Evolutionary conservation across 2,113 vertebrate genomes (phyloP), one percentile per base, ranked within the genome.

Genomic region (Melanostigma gelatinosum): DNA sequence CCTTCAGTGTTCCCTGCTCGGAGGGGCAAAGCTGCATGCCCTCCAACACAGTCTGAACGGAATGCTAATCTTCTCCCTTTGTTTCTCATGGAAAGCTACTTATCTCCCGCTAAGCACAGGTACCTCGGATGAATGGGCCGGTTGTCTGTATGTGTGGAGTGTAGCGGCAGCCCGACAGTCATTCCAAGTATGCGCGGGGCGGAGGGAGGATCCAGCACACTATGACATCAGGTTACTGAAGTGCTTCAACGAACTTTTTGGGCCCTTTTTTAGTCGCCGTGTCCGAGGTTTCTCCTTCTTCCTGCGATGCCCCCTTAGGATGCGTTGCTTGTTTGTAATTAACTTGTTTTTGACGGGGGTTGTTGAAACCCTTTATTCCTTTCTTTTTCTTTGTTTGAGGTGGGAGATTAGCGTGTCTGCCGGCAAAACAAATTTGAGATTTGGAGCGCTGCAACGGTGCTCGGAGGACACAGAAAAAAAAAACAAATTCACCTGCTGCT

Each of bases 31-130:
- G 77, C 72, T 77, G 72, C 66, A 1, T 87, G 72, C 68, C 92
- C 86, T 90, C 92, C 93, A 95, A 94, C 91, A 90, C 82, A 84
- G 93, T 85, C 95, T 95, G 0, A 93, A 94, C 92, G 93, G 92
- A 95, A 94, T 93, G 94, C 86, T 94, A 96, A 96, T 95, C 95
- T 95, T 91, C 92, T 93, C 93, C 96, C 93, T 96, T 96, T 93
- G 93, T 95, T 95, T 95, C 94, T 93, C 80, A 0, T 8, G 90
- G 90, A 95, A 95, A 97, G 95, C 93, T 94, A 89, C 95, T 97
- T 97, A 96, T 96, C 95, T 95, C 89, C 93, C 84, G 86, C 94
- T 95, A 93, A 94, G 94, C 88, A 90, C 90, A 94, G 93, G 91
- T 94, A 93, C 82, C 91, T 83, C 60, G 87, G 74, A 94, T 97